Evolutionary conservation across 1,140 invertebrate species (phyloP).

Genomic region (Lasioglossum baleicum): DNA sequence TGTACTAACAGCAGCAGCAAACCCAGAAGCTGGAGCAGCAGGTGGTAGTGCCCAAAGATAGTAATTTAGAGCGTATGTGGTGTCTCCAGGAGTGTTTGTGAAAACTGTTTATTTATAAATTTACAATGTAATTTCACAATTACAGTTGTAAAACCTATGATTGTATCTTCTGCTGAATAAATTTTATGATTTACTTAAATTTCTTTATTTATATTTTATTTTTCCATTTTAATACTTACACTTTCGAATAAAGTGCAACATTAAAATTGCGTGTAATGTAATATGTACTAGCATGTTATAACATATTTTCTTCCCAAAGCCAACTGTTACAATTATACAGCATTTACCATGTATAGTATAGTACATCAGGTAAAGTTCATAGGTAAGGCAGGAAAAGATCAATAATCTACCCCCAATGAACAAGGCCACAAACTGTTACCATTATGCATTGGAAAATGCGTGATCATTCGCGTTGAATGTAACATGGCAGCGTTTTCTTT

Average conservation of each 20-base stretch:
- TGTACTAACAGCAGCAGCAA: constrained; percentile 90
- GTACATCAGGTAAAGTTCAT: constrained; percentile 18
- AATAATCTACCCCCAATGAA: constrained; percentile 53
- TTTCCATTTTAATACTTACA: too few relatives aligned
- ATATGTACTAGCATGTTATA: too few relatives aligned
- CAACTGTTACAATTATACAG: not conserved
- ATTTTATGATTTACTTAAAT: constrained; percentile 29
- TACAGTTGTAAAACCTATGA: constrained; percentile 26
- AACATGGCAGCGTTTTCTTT: constrained; percentile 88
- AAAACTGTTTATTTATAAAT: constrained; percentile 41
- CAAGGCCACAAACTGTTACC: constrained; percentile 12
- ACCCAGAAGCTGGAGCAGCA: constrained; percentile 85
- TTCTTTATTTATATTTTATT: too few relatives aligned
- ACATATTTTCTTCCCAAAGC: not conserved
- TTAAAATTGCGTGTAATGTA: too few relatives aligned
- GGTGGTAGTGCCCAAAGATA: constrained; percentile 71
- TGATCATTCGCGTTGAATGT: not conserved
- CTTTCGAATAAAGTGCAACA: too few relatives aligned
- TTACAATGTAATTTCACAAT: constrained; percentile 52
- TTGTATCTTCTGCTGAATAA: constrained; percentile 27
- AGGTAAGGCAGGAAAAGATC: constrained; percentile 39
- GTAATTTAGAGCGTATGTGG: constrained; percentile 49
- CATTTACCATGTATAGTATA: not conserved
- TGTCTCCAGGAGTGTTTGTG: constrained; percentile 16
- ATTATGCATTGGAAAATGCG: not conserved